Percentiles rank a stretch among this genome's conserved stretches.
These are phyloP conservation scores for Polydesmus complanatus DNA, from an alignment of 2,888 invertebrate genomes.

Conservation along the genomic window DNA sequence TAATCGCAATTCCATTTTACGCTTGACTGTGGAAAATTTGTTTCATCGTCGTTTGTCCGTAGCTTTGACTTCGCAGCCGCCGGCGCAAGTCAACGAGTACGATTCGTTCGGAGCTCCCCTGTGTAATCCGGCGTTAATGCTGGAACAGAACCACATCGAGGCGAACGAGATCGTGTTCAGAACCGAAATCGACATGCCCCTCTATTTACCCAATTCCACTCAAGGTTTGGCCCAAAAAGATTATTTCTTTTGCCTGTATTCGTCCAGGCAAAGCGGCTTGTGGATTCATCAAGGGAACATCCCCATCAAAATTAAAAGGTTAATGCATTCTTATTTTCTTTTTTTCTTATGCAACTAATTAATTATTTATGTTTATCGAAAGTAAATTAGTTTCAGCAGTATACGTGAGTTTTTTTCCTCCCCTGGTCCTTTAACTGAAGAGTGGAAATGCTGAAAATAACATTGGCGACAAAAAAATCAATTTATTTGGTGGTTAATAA, in stretches of 20 bases:
- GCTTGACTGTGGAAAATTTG: neutral
- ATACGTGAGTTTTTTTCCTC: too few species aligned
- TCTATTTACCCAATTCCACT: neutral
- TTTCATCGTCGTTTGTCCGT: neutral
- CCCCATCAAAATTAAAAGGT: neutral
- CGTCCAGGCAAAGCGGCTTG: neutral
- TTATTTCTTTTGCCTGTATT: neutral
- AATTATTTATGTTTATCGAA: neutral
- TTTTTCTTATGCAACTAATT: neutral
- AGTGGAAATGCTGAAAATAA: too few species aligned
- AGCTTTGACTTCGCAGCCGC: neutral
- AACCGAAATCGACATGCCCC: neutral
- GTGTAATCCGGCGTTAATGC: neutral
- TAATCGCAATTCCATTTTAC: neutral
- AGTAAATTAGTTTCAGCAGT: too few species aligned
- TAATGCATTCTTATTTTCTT: neutral
- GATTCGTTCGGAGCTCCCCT: neutral
- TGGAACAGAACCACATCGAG: neutral
- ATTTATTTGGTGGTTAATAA: too few species aligned
- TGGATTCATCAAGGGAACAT: constrained; percentile 1
- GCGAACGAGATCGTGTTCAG: neutral
- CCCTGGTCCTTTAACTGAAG: too few species aligned
- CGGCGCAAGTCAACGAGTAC: neutral
- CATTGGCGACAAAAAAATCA: too few species aligned
- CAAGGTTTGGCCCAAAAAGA: neutral